Conservation (phyloP, 2,797 vertebrate genomes). For the Triplophysa yarkandensis region DNA sequence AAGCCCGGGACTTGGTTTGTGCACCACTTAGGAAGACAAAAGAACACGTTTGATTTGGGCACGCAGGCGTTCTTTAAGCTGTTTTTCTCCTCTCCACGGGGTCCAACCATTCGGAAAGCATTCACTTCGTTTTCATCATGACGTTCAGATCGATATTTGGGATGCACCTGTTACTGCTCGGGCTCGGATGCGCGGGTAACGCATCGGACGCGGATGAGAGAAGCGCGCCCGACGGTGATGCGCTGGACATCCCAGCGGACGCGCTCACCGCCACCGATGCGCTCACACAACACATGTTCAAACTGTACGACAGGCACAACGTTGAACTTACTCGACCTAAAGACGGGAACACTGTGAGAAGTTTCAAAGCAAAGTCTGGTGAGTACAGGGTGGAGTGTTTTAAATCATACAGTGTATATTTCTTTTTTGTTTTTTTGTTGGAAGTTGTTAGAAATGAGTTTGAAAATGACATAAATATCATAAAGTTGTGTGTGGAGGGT, state of each 20-base stretch:
- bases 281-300: slow-evolving; percentile 86
- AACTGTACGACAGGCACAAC: slow-evolving; percentile 89
- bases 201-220: slow-evolving; percentile 41
- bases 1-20: slow-evolving; percentile 5
- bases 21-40: not conserved
- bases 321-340: slow-evolving; percentile 76
- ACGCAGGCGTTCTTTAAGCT: not conserved
- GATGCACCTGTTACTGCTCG: slow-evolving; percentile 62
- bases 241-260: slow-evolving; percentile 45
- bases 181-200: slow-evolving; percentile 43
- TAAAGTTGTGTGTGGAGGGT: no score
- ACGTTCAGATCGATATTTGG: slow-evolving; percentile 57
- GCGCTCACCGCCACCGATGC: slow-evolving; percentile 71
- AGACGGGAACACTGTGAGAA: slow-evolving; percentile 89
- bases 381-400: slow-evolving; percentile 66
- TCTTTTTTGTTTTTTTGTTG: no score
- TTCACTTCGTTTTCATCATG: slow-evolving; percentile 61
- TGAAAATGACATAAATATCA: no score
- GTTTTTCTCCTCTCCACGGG: not conserved
- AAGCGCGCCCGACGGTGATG: slow-evolving; percentile 57
- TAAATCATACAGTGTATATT: no score
- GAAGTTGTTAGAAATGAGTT: no score
- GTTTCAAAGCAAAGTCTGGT: slow-evolving; percentile 85
- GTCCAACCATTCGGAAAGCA: slow-evolving; percentile 35
- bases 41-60: no score